Base-by-base conservation (phyloP, 53 echinoderm and acorn worm species). In the Echinometra lucunter region DNA sequence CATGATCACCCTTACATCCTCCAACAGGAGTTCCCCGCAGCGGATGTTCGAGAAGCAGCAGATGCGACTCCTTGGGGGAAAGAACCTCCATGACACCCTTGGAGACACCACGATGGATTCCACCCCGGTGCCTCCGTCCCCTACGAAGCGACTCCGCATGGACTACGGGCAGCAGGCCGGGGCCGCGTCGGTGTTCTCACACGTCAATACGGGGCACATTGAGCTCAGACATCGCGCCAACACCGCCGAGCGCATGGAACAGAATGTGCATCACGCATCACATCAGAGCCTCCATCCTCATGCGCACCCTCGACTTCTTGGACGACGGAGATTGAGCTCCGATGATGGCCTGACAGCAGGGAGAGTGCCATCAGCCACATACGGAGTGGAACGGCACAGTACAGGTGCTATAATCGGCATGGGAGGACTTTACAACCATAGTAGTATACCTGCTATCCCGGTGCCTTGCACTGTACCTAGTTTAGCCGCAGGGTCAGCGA, bases 151-250 rank as follows among this genome's bases (percentile, higher is more conserved):
- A 1, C 17, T 93, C 13, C 78, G 93, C 42, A 30, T 30, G 38
- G 93, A 80, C 12, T 78, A 57, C 27, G 34, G 49, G 35, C 67
- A 69, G 15, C 72, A 42, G 44, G 27, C 23, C 16, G 57, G 40
- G 25, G 56, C 23, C 10, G 23, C 58, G 18, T 37, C 58, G 1
- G 66, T 58, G 25, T 40, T 58, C 58, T 37, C 90, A 0, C 67
- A 67, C 27, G 70, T 60, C 34, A 90, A 90, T 7, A 57, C 58
- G 25, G 90, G 74, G 19, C 92, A 92, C 49, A 92, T 92, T 13
- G 92, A 92, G 72, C 92, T 92, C 44, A 8, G 92, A 66, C 92
- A 92, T 37, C 92, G 72, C 25, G 72, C 92, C 44, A 56, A 57
- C 66, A 60, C 90, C 0, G 58, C 90, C 0, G 90, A 90, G 90